Evolutionary conservation across 2,797 vertebrate species (phyloP), one percentile per base, ranked within the genome.

Genomic region (Artibeus lituratus): DNA sequence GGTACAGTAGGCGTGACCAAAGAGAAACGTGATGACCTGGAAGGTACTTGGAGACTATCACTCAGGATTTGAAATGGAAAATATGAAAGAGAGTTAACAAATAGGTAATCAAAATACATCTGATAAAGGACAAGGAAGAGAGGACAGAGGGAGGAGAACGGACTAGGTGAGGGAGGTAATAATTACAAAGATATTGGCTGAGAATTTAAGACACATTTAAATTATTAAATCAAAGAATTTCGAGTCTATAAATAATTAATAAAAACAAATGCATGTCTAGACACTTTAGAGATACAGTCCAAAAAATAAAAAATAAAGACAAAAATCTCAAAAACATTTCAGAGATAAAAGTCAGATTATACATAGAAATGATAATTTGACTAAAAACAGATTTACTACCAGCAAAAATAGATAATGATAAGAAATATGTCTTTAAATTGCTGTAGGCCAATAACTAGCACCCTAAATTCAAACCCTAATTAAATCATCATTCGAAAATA

Each of bases 141-240:
- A 92, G 16, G 83, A 83, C 8, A 83, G 29, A 90, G n/a, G n/a
- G n/a, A n/a, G n/a, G n/a, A n/a, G n/a, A n/a, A n/a, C n/a, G n/a
- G 21, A 83, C n/a, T 51, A 39, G 24, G 49, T 47, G 32, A 89
- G 29, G 22, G 67, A 74, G 84, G 21, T 24, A 82, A 82, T 73
- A 94, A 51, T 84, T 77, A 19, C 37, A 92, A 92, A 72, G 24
- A 15, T 72, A 72, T 14, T 81, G n/a, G 29, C 22, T 65, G 29
- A 95, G 16, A 94, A 65, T 53, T 87, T 94, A 87, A 91, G 39
- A 62, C 51, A 92, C 18, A 80, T 62, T 67, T 53, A 85, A 78
- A 39, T 74, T 87, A 32, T 77, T 83, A 49, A 59, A 77, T 44
- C 29, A n/a, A 94, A 84, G 86, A 70, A 21, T 90, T 21, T 39